Base-by-base conservation (phyloP, 2,888 invertebrate genomes). In the Caprella mutica region DNA sequence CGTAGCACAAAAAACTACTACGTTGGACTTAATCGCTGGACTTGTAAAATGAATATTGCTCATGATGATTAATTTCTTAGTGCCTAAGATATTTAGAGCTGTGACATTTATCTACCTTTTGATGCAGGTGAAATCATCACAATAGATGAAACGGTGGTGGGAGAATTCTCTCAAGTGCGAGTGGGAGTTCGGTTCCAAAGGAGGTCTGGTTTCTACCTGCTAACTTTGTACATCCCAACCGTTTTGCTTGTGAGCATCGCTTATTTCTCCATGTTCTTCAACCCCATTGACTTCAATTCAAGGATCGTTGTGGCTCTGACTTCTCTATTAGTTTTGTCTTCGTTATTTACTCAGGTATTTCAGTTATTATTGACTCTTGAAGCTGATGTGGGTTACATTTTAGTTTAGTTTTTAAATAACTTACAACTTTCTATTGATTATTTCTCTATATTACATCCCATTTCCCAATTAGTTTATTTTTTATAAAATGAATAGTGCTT, bases 161-260 rank as follows among this genome's bases (percentile, higher is more conserved):
- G 52, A 2, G 50, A 58, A 23, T 62, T 59, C 33, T 62, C 62
- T 21, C 24, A 27, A 5, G 29, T 62, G 21, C 17, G 30, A 12
- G 50, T 62, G 4, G 23, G 44, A 1, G 61, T 62, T 6, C 38
- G 53, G 24, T 62, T 62, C 35, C 17, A 43, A 2, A 29, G 62
- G 12, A 52, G 62, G 4, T 58, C 43, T 44, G 52, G 29, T 14
- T 65, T 61, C 56, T 65, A 65, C 42, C 56, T 65, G 6, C 57
- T 65, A 67, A 80, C 82, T 3, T 78, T 81, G 2, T 81, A 82
- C n/a, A 79, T 67, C 51, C 71, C 71, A 53, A 62, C 65, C 8
- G 57, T 62, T 30, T 56, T 60, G 19, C 62, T 65, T 4, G 65
- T 59, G 46, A 51, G 60, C 58, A 61, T 59, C 43, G 59, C 61